Percentiles rank a stretch among this genome's conserved stretches.
phyloP scores from a whole-genome alignment of 2,797 vertebrate genomes.

The Anolis apletophallus region DNA sequence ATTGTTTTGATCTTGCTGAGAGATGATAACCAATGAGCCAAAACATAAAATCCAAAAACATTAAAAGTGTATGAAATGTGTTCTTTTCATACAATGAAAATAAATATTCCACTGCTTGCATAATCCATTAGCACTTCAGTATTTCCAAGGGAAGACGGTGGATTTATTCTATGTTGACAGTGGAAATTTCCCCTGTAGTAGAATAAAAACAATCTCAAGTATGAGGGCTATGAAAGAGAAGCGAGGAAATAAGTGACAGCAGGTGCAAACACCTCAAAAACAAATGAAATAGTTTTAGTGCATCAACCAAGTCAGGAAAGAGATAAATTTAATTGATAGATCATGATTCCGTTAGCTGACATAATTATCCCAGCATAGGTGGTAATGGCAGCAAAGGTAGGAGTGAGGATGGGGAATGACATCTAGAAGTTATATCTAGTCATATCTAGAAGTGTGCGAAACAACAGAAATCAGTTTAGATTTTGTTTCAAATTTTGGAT shows the following conservation, averaged over 20 bases:
- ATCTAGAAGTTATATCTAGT: too few species aligned
- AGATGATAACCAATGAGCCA: background rate
- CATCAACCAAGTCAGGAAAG: background rate
- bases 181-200: background rate
- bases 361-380: too few species aligned
- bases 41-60: background rate
- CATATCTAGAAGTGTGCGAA: too few species aligned
- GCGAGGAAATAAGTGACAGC: background rate
- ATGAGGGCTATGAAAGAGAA: background rate
- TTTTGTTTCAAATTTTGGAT: too few species aligned
- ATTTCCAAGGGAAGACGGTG: background rate
- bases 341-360: too few species aligned
- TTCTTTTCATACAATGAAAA: background rate
- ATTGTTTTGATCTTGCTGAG: background rate
- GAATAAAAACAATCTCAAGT: background rate
- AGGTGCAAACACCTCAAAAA: background rate
- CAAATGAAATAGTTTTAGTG: background rate
- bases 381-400: too few species aligned
- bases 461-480: too few species aligned
- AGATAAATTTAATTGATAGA: background rate
- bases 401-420: too few species aligned
- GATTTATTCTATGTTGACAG: background rate
- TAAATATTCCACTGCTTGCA: background rate
- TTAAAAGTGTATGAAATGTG: background rate
- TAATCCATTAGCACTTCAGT: background rate